Percentiles rank a stretch among this genome's conserved stretches.
Evolutionary conservation across 2,797 vertebrate species (phyloP).

Genomic region (Hypotaenidia okinawae): DNA sequence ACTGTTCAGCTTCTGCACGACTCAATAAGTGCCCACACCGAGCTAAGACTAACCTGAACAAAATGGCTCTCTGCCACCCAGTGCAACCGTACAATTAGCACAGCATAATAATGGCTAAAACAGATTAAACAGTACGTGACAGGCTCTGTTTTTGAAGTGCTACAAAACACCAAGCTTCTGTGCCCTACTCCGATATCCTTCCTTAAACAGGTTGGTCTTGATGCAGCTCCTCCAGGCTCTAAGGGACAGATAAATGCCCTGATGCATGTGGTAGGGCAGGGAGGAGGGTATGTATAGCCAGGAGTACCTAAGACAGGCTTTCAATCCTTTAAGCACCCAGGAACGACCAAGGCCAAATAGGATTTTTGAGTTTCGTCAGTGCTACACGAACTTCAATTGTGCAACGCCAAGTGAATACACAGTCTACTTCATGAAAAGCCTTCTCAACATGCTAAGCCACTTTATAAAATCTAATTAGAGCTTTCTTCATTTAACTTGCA

Average conservation of each 20-base stretch:
- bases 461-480: conserved; percentile 72
- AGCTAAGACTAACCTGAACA: conserved; percentile 42
- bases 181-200: neutral
- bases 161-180: neutral
- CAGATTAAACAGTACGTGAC: neutral
- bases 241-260: neutral
- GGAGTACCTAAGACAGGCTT: neutral
- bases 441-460: conserved; percentile 68
- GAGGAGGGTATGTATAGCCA: neutral
- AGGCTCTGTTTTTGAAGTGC: neutral
- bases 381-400: conserved; percentile 44
- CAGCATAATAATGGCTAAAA: neutral
- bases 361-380: conserved; percentile 53
- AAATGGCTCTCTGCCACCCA: conserved; percentile 55
- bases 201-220: neutral
- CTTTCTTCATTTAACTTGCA: conserved; percentile 74
- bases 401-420: conserved; percentile 44
- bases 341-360: neutral
- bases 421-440: conserved; percentile 66
- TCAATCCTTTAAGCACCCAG: conserved; percentile 8
- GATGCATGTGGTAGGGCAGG: neutral
- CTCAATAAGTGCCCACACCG: neutral
- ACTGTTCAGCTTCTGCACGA: neutral
- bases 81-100: conserved; percentile 7
- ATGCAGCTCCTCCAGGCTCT: neutral